Evolutionary conservation across 2,113 vertebrate genomes (phyloP), one percentile per base, ranked within the genome.

Genomic region (Siniperca knerii): DNA sequence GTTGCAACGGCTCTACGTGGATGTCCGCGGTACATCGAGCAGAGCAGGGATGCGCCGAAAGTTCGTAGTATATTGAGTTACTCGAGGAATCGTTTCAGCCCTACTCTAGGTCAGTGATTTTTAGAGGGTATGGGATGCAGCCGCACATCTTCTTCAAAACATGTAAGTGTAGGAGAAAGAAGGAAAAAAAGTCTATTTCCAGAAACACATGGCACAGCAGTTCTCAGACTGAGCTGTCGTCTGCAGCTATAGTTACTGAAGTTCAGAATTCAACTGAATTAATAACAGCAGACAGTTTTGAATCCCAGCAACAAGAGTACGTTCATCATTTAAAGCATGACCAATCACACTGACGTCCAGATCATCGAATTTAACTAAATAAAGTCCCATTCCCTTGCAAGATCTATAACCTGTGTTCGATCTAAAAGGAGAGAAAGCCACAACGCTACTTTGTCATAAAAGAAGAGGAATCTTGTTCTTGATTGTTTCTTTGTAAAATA

Each of bases 221-320:
- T 87, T 85, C 50, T 78, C 35, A 62, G 81, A 54, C 33, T 55
- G 66, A 90, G 84, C 81, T 15, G 13, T 68, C 13, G 71, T 85
- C 85, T 83, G 70, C 64, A 82, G 87, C 87, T 68, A 84, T 25
- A 75, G 62, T 81, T 74, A 73, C 79, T 85, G 82, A 75, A 87
- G 60, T 40, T 62, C 16, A 65, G 23, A 79, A 78, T 77, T 79
- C 54, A 85, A 71, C 23, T 12, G 48, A 69, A 66, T 83, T 87
- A 84, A 79, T 71, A 87, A 80, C 35, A 46, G n/a, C 48, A 42
- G 67, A 58, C 54, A 50, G 67, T 13, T 87, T 82, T 52, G 54
- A 68, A 80, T 80, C n/a, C 44, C 66, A 60, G 46, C 65, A 72
- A 70, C 54, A 11, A 35, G 50, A 73, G 60, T 62, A 12, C 12